phyloP scores from a whole-genome alignment of 2,797 vertebrate species.

The Platalea minor region DNA sequence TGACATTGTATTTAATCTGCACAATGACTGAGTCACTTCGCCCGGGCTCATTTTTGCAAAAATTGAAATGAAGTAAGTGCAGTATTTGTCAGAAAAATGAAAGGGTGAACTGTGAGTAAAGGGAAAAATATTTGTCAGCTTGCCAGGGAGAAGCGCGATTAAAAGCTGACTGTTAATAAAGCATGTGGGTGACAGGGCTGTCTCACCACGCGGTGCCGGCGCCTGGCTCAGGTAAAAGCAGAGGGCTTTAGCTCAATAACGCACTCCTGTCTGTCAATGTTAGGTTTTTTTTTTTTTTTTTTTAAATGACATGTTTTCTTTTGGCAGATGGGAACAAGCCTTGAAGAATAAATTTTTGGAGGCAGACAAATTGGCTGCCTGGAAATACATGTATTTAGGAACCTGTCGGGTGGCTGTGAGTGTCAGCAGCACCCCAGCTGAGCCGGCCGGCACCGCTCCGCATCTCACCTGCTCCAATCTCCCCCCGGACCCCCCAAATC shows the following conservation, averaged over 20 bases:
- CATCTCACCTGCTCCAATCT: not conserved
- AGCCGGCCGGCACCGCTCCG: not conserved
- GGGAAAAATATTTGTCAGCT: not conserved
- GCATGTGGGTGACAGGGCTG: not conserved
- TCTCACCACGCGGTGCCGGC: not conserved
- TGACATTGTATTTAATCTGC: not conserved
- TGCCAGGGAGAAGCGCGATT: not conserved
- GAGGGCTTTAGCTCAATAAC: conserved; percentile 3
- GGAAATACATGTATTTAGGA: conserved; percentile 38
- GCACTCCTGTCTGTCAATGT: conserved; percentile 47
- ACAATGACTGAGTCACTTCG: not conserved
- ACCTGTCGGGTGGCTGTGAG: conserved; percentile 16
- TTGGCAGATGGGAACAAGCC: conserved; percentile 63
- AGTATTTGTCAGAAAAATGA: not conserved
- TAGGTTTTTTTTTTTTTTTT: not conserved
- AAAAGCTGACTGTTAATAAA: not conserved
- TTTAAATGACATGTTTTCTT: conserved; percentile 63
- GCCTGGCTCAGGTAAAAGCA: conserved; percentile 44
- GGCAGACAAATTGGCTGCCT: conserved; percentile 61
- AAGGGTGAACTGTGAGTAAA: not conserved
- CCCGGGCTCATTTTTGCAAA: not conserved
- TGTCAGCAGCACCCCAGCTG: conserved; percentile 15
- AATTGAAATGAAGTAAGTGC: not conserved
- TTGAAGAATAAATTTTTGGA: conserved; percentile 66
- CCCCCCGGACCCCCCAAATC: not conserved